Percentiles rank a stretch among this genome's conserved stretches.
phyloP scores from a whole-genome alignment of 2,888 invertebrate species.

The Drosophila dives region DNA sequence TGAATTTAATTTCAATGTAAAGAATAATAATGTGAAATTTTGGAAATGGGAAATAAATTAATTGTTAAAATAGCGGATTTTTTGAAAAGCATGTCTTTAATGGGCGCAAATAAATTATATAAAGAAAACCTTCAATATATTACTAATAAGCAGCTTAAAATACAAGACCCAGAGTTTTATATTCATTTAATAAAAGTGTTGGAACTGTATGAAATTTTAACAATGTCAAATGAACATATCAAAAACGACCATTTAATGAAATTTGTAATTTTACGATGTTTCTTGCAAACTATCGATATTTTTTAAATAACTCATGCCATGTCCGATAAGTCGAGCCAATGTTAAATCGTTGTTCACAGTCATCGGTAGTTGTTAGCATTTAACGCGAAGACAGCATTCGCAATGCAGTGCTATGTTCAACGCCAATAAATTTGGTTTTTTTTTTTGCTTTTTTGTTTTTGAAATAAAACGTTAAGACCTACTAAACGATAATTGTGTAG shows the following conservation, averaged over 20 bases:
- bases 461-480: conserved; percentile 58
- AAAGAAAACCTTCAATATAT: not conserved
- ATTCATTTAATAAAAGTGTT: not conserved
- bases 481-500: conserved; percentile 38
- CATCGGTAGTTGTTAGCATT: conserved; percentile 51
- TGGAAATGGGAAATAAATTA: not conserved
- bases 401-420: conserved; percentile 51
- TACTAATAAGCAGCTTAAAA: not conserved
- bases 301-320: not conserved
- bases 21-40: not conserved
- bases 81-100: not conserved
- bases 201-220: not conserved
- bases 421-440: conserved; percentile 43
- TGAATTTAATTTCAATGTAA: too few relatives aligned
- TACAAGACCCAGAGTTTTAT: not conserved
- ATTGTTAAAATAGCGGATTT: not conserved
- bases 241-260: not conserved
- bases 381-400: conserved; percentile 54
- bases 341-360: not conserved
- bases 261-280: not conserved
- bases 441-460: conserved; percentile 50
- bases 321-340: conserved; percentile 15
- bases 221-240: not conserved
- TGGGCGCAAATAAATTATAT: not conserved
- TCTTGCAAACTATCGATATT: not conserved